Conservation (phyloP, 2,113 vertebrate species). For the Chascanopsetta lugubris region DNA sequence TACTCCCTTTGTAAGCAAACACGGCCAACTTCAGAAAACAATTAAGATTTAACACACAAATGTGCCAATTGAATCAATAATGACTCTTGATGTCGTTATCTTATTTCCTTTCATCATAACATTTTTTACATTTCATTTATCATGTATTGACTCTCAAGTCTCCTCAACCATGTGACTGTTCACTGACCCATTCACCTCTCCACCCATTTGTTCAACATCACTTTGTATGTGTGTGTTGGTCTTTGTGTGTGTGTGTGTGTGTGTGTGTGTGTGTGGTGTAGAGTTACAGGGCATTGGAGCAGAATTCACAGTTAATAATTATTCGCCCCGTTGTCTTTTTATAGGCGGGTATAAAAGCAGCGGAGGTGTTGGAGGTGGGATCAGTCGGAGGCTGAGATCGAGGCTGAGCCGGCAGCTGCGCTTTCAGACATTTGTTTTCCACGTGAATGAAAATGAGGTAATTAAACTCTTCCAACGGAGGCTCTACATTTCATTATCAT, state of each 20-base stretch:
- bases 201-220: constrained; percentile 62
- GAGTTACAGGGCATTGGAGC: constrained; percentile 41
- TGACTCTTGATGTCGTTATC: too few species aligned
- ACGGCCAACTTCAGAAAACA: too few species aligned
- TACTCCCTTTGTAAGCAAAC: too few species aligned
- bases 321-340: constrained; percentile 44
- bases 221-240: constrained; percentile 7
- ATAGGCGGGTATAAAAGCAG: constrained; percentile 64
- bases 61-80: too few species aligned
- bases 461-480: too few species aligned
- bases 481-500: too few species aligned
- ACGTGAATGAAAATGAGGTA: background rate
- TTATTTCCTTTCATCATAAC: too few species aligned
- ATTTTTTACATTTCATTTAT: background rate
- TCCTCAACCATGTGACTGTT: constrained; percentile 14
- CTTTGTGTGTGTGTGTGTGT: constrained; percentile 14
- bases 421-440: constrained; percentile 5
- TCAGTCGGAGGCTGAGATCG: constrained; percentile 15
- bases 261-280: constrained; percentile 41
- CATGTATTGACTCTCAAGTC: background rate
- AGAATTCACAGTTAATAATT: constrained; percentile 55
- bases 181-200: constrained; percentile 36
- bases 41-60: too few species aligned
- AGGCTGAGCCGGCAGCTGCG: too few species aligned
- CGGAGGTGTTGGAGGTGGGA: constrained; percentile 15